These are phyloP conservation scores for Chorisops tibialis DNA, from an alignment of 2,888 invertebrate genomes.

Conservation along the genomic window DNA sequence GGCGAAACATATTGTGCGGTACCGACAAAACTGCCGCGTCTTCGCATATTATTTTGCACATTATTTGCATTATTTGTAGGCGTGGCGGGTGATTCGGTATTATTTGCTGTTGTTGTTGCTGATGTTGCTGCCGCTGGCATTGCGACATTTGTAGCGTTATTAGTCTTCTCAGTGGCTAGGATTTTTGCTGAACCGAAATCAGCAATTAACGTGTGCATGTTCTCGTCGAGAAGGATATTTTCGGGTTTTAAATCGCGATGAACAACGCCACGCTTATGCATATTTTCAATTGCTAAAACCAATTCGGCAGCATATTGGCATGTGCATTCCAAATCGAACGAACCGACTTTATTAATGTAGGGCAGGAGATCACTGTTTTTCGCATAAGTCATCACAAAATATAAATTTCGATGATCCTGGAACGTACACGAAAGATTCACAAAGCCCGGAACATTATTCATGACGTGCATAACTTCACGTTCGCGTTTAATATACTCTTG, in stretches of 20 bases:
- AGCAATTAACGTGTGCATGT: constrained; percentile 94
- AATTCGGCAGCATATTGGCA: constrained; percentile 95
- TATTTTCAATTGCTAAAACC: constrained; percentile 83
- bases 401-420: constrained; percentile 87
- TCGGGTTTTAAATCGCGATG: constrained; percentile 96
- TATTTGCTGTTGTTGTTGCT: constrained; percentile 7
- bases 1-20: constrained; percentile 99
- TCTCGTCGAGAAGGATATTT: constrained; percentile 91
- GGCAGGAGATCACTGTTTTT: constrained; percentile 91
- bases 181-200: constrained; percentile 97
- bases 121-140: not conserved
- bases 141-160: not conserved
- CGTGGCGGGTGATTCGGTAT: constrained; percentile 3
- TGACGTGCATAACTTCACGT: constrained; percentile 86
- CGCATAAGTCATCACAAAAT: constrained; percentile 94
- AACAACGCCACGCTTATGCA: constrained; percentile 83
- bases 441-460: constrained; percentile 82
- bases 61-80: constrained; percentile 7
- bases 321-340: constrained; percentile 84
- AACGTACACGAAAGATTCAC: constrained; percentile 94
- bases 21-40: constrained; percentile 89
- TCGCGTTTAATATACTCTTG: constrained; percentile 90
- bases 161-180: constrained; percentile 16
- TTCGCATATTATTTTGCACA: constrained; percentile 42
- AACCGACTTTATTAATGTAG: constrained; percentile 85